phyloP scores from a whole-genome alignment of 2,797 vertebrate species.

The Smutsia gigantea region DNA sequence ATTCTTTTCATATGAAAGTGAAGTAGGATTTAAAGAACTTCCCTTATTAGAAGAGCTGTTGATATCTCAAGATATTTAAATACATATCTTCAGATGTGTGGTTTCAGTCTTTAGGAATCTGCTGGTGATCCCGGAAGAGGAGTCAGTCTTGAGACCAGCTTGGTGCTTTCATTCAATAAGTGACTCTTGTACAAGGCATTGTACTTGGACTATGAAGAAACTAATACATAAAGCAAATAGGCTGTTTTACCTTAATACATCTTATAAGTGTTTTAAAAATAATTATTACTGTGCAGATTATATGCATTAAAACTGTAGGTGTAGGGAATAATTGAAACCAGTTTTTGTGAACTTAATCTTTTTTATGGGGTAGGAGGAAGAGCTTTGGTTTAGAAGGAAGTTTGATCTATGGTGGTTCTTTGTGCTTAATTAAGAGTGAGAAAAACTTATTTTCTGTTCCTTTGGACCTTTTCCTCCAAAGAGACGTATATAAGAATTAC shows the following conservation, averaged over 20 bases:
- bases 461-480: not conserved
- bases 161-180: not conserved
- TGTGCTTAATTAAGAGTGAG: not conserved
- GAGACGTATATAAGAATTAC: not conserved
- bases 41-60: not conserved
- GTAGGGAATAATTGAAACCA: not conserved
- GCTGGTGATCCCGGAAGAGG: not conserved
- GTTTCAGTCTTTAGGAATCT: not conserved
- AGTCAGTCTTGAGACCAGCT: not conserved
- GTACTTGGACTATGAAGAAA: not conserved
- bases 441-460: not conserved
- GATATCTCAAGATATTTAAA: not conserved
- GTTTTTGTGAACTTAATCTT: slow-evolving; percentile 9
- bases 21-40: not conserved
- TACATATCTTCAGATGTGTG: not conserved
- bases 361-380: not conserved
- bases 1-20: not conserved
- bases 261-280: not conserved
- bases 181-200: not conserved
- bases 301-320: not conserved
- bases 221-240: not conserved
- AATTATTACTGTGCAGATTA: not conserved
- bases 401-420: not conserved
- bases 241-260: not conserved
- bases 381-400: not conserved